Conservation (phyloP, 1,140 invertebrate species). For the Drosophila eugracilis region DNA sequence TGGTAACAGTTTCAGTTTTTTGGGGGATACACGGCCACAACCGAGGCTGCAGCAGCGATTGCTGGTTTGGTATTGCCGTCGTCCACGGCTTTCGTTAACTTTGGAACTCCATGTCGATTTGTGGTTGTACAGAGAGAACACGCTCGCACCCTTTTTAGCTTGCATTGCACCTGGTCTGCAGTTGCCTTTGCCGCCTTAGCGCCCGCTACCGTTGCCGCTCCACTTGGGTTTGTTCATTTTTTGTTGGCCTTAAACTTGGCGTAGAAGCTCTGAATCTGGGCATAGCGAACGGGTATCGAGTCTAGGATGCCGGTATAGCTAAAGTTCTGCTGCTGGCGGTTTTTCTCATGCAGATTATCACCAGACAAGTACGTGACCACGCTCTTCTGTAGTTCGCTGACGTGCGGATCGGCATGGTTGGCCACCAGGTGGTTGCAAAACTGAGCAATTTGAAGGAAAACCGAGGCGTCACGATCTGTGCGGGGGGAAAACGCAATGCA, state of each 20-base stretch:
- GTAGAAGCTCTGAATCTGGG: slow-evolving; percentile 84
- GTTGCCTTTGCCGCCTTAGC: slow-evolving; percentile 70
- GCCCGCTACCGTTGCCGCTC: slow-evolving; percentile 52
- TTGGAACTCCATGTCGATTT: slow-evolving; percentile 78
- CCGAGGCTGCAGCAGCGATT: slow-evolving; percentile 56
- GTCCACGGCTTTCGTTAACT: slow-evolving; percentile 72
- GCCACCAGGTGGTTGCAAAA: slow-evolving; percentile 84
- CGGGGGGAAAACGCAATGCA: neutral
- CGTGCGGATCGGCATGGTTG: slow-evolving; percentile 80
- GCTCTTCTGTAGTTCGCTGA: slow-evolving; percentile 76
- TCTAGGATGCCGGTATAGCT: slow-evolving; percentile 83
- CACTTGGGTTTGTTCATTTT: slow-evolving; percentile 67
- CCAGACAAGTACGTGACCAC: slow-evolving; percentile 82
- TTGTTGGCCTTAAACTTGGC: slow-evolving; percentile 83
- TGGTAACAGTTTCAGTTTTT: slow-evolving; percentile 37
- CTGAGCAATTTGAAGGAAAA: slow-evolving; percentile 81
- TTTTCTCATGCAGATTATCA: slow-evolving; percentile 80
- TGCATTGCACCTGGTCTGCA: slow-evolving; percentile 69
- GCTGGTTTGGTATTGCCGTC: slow-evolving; percentile 58
- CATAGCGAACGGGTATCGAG: slow-evolving; percentile 81
- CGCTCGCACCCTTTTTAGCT: slow-evolving; percentile 67
- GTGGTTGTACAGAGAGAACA: slow-evolving; percentile 75
- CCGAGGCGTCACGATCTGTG: slow-evolving; percentile 81
- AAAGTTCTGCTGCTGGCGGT: slow-evolving; percentile 79
- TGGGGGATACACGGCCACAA: slow-evolving; percentile 35